phyloP scores from a whole-genome alignment of 92 coral and sea anemone species.

The Paramuricea clavata region DNA sequence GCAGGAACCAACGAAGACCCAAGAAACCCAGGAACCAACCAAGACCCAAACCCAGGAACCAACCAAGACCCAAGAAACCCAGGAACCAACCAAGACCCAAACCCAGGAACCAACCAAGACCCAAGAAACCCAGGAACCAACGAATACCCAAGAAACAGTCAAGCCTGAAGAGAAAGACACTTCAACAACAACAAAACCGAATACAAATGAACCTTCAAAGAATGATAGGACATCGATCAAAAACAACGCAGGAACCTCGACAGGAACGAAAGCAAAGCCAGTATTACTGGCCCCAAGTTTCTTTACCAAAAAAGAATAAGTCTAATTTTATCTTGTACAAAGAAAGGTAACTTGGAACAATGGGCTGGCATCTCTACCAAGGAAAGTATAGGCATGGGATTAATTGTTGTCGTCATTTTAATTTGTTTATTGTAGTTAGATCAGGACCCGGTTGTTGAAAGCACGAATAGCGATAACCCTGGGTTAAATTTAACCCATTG shows the following conservation, averaged over 20 bases:
- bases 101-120: background rate
- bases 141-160: background rate
- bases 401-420: background rate
- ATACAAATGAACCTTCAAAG: background rate
- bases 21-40: too few relatives aligned
- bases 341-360: background rate
- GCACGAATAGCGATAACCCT: too few relatives aligned
- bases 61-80: background rate
- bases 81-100: background rate
- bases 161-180: background rate
- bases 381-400: background rate
- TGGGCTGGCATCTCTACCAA: background rate
- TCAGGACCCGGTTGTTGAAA: too few relatives aligned
- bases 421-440: too few relatives aligned
- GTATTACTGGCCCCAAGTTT: conserved; percentile 45
- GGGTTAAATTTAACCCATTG: too few relatives aligned
- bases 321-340: background rate
- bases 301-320: conserved; percentile 6
- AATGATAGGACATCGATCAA: background rate
- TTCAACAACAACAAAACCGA: background rate
- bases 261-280: background rate
- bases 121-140: background rate
- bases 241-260: background rate
- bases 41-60: too few relatives aligned
- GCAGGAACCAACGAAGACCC: too few relatives aligned